Evolutionary conservation across 2,888 invertebrate species (phyloP).

Genomic region (Abrostola triplasia): DNA sequence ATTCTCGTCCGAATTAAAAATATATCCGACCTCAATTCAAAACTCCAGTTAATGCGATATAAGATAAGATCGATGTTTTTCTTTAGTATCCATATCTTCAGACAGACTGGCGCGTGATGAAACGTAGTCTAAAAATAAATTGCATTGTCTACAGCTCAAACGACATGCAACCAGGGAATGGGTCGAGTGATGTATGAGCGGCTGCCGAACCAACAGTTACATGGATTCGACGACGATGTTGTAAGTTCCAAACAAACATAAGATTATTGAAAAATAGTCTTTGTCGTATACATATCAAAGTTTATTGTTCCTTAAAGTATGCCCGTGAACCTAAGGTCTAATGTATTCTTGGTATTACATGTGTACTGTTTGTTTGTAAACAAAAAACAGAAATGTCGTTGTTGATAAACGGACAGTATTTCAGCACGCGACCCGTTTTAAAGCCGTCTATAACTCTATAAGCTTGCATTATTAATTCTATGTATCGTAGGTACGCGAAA

Average conservation of each 20-base stretch:
- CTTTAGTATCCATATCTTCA: conserved; percentile 6
- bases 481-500: conserved; percentile 90
- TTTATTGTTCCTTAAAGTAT: not conserved
- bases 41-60: not conserved
- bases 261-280: conserved; percentile 15
- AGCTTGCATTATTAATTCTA: conserved; percentile 28
- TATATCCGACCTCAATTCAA: not conserved
- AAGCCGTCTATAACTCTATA: conserved; percentile 11
- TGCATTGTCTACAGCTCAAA: conserved; percentile 90
- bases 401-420: conserved; percentile 29
- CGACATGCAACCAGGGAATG: conserved; percentile 96
- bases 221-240: conserved; percentile 96
- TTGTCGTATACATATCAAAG: not conserved
- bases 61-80: conserved; percentile 19
- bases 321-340: not conserved
- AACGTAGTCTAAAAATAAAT: conserved; percentile 22
- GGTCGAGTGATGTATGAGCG: conserved; percentile 96
- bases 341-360: conserved; percentile 3
- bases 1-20: not conserved
- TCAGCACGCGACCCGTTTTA: conserved; percentile 22
- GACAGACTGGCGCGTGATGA: conserved; percentile 8
- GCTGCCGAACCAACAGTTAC: conserved; percentile 95
- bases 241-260: conserved; percentile 82
- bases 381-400: conserved; percentile 7
- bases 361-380: conserved; percentile 8